Percentiles rank a stretch among this genome's conserved stretches.
phyloP scores from a whole-genome alignment of 2,797 vertebrate species.

The Anableps anableps region DNA sequence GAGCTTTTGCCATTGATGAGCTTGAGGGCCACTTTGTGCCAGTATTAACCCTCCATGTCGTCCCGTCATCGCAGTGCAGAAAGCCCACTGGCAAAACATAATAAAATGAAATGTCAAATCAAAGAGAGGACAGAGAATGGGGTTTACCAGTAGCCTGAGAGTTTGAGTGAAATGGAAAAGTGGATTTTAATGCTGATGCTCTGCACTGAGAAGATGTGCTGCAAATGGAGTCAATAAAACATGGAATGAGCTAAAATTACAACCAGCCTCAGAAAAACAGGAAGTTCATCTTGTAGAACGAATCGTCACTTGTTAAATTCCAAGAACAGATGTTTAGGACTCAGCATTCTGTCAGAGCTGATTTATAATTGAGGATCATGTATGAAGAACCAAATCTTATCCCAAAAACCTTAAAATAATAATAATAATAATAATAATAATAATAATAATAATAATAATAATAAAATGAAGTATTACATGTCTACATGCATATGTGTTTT shows the following conservation, averaged over 20 bases:
- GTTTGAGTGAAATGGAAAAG: constrained; percentile 66
- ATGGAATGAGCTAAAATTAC: constrained; percentile 35
- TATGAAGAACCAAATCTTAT: background rate
- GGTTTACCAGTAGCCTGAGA: constrained; percentile 63
- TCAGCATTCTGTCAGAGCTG: background rate
- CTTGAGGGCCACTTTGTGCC: constrained; percentile 75
- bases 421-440: background rate
- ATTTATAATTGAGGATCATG: background rate
- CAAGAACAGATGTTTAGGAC: background rate
- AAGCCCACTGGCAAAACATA: constrained; percentile 64
- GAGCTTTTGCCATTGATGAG: constrained; percentile 64
- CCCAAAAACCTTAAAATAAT: background rate
- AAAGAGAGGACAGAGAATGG: constrained; percentile 70
- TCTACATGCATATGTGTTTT: too few relatives aligned
- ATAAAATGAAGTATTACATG: too few relatives aligned
- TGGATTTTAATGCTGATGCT: constrained; percentile 64
- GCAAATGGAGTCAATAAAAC: constrained; percentile 60
- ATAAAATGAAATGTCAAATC: constrained; percentile 80
- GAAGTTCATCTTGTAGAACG: background rate
- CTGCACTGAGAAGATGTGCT: constrained; percentile 42
- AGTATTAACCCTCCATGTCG: constrained; percentile 60
- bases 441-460: too few relatives aligned
- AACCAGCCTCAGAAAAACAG: constrained; percentile 1
- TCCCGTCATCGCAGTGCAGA: constrained; percentile 57
- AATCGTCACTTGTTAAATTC: background rate